These are phyloP conservation scores for Phalera bucephala DNA, from an alignment of 2,888 invertebrate genomes.

Conservation along the genomic window DNA sequence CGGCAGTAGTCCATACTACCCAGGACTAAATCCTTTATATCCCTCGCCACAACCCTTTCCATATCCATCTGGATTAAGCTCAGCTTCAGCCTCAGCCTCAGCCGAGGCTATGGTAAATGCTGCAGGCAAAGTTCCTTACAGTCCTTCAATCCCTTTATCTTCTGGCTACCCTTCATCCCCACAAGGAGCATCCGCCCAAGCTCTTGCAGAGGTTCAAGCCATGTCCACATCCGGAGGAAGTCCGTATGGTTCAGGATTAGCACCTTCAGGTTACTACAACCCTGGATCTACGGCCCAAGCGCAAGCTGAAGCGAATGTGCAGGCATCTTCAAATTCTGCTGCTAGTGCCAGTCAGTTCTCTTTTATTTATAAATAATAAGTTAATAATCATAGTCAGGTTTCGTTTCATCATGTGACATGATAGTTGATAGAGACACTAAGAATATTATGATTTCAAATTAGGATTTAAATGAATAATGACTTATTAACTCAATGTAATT, in stretches of 20 bases:
- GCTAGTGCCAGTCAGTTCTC: background rate
- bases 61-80: background rate
- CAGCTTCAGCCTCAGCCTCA: background rate
- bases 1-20: slow-evolving; percentile 5
- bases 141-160: background rate
- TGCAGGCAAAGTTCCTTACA: background rate
- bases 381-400: background rate
- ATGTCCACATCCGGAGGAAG: slow-evolving; percentile 1
- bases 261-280: background rate
- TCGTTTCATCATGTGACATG: too few species aligned
- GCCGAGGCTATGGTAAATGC: background rate
- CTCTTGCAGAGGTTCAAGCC: slow-evolving; percentile 1
- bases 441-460: too few species aligned
- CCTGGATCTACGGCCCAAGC: slow-evolving; percentile 1
- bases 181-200: background rate
- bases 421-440: too few species aligned
- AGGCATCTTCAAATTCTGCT: background rate
- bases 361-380: background rate
- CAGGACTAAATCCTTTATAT: slow-evolving; percentile 4
- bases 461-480: too few species aligned
- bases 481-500: too few species aligned
- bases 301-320: slow-evolving; percentile 1
- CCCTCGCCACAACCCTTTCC: background rate
- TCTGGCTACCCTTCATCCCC: background rate
- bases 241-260: slow-evolving; percentile 5